Evolutionary conservation across 1,140 invertebrate species (phyloP).

Genomic region (Drosophila pachea): DNA sequence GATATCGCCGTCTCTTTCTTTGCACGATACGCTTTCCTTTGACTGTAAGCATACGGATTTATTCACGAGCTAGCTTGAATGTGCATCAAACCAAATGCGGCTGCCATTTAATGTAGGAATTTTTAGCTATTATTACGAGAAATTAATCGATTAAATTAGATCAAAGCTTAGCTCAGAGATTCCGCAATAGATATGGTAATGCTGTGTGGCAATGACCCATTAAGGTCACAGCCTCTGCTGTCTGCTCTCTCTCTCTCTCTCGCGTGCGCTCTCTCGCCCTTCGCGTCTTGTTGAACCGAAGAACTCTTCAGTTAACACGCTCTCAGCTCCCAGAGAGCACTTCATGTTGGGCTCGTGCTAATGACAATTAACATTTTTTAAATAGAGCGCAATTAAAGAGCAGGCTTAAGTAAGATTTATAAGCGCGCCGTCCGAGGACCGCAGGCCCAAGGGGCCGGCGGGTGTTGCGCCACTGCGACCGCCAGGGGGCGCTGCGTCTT

Average conservation of each 20-base stretch:
- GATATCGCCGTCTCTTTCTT: no score
- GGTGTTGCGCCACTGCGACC: slow-evolving; percentile 12
- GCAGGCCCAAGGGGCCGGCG: slow-evolving; percentile 1
- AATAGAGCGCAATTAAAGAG: slow-evolving; percentile 66
- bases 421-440: slow-evolving; percentile 11
- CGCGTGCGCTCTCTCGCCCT: not conserved
- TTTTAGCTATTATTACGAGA: no score
- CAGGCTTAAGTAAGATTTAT: slow-evolving; percentile 72
- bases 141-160: no score
- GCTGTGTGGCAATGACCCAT: no score
- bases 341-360: slow-evolving; percentile 28
- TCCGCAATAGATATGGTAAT: no score
- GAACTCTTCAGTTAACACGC: slow-evolving; percentile 24
- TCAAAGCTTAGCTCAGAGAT: no score
- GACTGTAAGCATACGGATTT: no score
- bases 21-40: no score
- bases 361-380: slow-evolving; percentile 74
- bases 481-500: slow-evolving; percentile 35
- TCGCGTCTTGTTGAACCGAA: slow-evolving; percentile 1
- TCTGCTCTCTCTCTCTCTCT: not conserved
- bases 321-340: slow-evolving; percentile 9
- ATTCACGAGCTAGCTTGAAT: no score
- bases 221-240: not conserved
- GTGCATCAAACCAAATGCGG: no score
- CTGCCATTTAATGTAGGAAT: no score